A percentile compares a stretch with the other conserved stretches of the same genome.
Conservation (phyloP, 2,797 vertebrate species). For the Helicolenus hilgendorfi region DNA sequence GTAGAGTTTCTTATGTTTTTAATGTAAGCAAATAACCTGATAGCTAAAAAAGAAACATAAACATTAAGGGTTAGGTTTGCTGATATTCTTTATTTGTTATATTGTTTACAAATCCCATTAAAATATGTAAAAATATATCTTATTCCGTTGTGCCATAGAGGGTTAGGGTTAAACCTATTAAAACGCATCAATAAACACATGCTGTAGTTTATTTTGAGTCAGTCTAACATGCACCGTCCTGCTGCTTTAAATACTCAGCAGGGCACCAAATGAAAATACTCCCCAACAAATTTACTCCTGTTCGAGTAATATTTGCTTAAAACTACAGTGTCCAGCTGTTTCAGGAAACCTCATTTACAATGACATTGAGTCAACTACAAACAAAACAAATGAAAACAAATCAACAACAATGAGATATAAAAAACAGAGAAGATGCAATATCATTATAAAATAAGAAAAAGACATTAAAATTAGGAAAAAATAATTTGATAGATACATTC, state of each 20-base stretch:
- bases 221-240: neutral
- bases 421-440: no score
- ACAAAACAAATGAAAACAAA: no score
- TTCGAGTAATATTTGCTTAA: neutral
- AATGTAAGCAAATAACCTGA: neutral
- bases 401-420: no score
- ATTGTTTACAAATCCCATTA: neutral
- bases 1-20: neutral
- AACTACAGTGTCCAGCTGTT: neutral
- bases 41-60: neutral
- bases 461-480: no score
- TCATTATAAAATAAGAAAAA: no score
- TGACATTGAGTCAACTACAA: no score
- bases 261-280: neutral
- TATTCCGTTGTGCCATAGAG: neutral
- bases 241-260: neutral
- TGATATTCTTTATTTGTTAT: neutral
- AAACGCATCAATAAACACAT: no score
- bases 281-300: neutral
- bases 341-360: neutral
- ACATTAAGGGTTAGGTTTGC: neutral
- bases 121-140: neutral
- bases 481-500: neutral
- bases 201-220: neutral
- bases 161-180: no score